These are phyloP conservation scores for Drosophila picticornis DNA, from an alignment of 2,888 invertebrate species.

Conservation along the genomic window DNA sequence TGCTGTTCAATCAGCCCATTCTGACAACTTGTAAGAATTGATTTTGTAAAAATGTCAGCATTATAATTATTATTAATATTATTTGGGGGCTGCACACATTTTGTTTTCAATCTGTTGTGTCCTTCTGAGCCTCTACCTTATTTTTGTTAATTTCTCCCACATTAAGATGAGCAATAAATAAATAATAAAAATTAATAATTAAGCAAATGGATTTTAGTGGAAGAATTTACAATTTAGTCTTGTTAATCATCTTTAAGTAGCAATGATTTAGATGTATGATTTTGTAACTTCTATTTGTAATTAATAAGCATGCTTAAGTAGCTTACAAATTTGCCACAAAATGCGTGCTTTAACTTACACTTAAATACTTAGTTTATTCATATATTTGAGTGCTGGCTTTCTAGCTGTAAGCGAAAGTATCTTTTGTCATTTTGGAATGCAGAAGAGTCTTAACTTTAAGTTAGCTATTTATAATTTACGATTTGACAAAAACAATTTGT, in stretches of 20 bases:
- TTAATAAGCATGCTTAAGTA: conserved; percentile 36
- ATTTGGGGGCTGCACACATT: background rate
- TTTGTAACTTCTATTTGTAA: background rate
- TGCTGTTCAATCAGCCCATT: background rate
- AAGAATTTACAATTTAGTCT: too few species aligned
- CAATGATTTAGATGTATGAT: background rate
- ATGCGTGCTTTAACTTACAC: conserved; percentile 12
- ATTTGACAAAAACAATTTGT: conserved; percentile 2
- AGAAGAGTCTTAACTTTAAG: background rate
- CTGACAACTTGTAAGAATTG: background rate
- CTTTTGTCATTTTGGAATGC: conserved; percentile 1
- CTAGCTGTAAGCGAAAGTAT: background rate
- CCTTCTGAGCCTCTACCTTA: background rate
- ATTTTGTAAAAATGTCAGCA: background rate
- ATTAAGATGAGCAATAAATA: background rate
- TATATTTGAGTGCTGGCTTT: conserved; percentile 16
- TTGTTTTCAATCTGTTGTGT: background rate
- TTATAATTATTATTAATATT: background rate
- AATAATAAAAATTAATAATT: too few species aligned
- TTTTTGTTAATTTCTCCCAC: background rate
- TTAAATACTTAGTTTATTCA: background rate
- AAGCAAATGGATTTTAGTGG: background rate
- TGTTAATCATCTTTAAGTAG: background rate
- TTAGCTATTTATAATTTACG: conserved; percentile 29
- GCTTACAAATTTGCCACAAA: conserved; percentile 13